These are phyloP conservation scores for Lycia hirtaria DNA, from an alignment of 2,888 invertebrate species.

Conservation along the genomic window DNA sequence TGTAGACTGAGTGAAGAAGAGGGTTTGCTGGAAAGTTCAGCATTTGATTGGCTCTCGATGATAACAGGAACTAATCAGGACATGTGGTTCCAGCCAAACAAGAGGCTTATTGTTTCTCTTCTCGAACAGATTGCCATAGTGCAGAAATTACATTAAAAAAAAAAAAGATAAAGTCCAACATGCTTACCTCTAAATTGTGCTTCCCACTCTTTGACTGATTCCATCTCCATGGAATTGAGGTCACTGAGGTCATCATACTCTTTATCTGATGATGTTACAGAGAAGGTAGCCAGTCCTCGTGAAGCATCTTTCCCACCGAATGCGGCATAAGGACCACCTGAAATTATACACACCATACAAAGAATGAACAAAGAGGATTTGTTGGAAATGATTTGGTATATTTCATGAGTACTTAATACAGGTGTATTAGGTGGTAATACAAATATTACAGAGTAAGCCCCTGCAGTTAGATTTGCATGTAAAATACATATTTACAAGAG, in stretches of 20 bases:
- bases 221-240: conserved; percentile 96
- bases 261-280: conserved; percentile 90
- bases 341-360: neutral
- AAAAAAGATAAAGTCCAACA: too few species aligned
- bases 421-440: neutral
- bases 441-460: conserved; percentile 3
- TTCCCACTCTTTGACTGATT: conserved; percentile 98
- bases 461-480: conserved; percentile 39
- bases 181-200: conserved; percentile 97
- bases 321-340: conserved; percentile 96
- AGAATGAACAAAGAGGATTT: neutral
- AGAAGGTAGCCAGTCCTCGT: conserved; percentile 97
- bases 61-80: too few species aligned
- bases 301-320: conserved; percentile 98
- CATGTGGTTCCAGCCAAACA: too few species aligned
- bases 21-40: too few species aligned
- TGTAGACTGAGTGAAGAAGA: too few species aligned
- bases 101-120: too few species aligned
- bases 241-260: conserved; percentile 98
- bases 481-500: conserved; percentile 49
- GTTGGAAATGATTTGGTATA: neutral
- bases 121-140: too few species aligned
- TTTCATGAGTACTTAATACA: neutral
- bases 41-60: too few species aligned
- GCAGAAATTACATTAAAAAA: too few species aligned